Evolutionary conservation across 2,888 invertebrate genomes (phyloP).

Genomic region (Andrena minutula): DNA sequence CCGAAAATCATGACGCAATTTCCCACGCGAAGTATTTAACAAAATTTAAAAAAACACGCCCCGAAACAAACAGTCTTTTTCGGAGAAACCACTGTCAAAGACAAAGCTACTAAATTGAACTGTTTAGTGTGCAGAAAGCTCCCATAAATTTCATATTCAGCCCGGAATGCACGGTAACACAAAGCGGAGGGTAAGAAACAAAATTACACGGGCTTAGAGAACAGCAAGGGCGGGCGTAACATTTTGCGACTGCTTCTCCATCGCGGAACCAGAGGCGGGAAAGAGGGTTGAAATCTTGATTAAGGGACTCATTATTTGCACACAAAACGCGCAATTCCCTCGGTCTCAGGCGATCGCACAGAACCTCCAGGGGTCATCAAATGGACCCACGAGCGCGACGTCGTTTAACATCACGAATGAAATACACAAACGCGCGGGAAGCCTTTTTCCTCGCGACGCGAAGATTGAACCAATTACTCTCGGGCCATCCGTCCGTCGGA

Average conservation of each 20-base stretch:
- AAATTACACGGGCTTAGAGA: not conserved
- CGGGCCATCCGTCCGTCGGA: not conserved
- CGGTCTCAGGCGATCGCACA: not conserved
- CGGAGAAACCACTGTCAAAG: not conserved
- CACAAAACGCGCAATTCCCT: not conserved
- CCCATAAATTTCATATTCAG: not conserved
- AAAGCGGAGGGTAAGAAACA: not conserved
- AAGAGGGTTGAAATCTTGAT: conserved; percentile 4
- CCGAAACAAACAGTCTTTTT: not conserved
- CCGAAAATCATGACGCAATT: not conserved
- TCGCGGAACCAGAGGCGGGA: not conserved
- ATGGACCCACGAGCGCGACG: not conserved
- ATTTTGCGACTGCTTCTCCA: not conserved
- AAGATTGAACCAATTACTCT: not conserved
- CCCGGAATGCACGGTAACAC: not conserved
- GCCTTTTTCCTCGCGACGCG: not conserved
- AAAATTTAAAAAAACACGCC: too few species aligned
- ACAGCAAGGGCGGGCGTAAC: not conserved
- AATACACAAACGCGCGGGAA: not conserved
- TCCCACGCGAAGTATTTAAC: not conserved
- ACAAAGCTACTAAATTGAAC: not conserved
- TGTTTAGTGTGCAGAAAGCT: not conserved
- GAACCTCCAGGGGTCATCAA: not conserved
- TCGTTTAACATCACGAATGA: not conserved
- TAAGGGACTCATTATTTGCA: conserved; percentile 17